Evolutionary conservation across 2,888 invertebrate genomes (phyloP), one percentile per base, ranked within the genome.

Genomic region (Ormyrus rosae): DNA sequence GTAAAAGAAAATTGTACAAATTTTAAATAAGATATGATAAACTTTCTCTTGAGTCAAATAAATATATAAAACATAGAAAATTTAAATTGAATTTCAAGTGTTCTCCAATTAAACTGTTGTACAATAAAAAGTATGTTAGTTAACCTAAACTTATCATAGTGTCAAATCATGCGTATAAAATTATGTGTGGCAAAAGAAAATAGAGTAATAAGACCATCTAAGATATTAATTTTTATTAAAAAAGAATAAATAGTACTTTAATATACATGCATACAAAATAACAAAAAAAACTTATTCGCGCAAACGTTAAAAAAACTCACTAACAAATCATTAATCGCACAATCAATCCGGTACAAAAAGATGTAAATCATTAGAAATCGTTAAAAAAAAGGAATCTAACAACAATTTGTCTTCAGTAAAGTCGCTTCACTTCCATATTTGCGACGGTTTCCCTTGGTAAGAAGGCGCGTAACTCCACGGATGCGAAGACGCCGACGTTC

Each of bases 401-500:
- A 51, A 68, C 46, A 55, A 61, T 11, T 48, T 68, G 0, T 53
- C 10, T 48, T 51, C n/a, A 2, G 3, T 3, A 51, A 60, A 45
- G 6, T 48, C 53, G 13, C 6, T 61, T 85, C 80, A 88, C 83
- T 89, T 89, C 87, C 88, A 89, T 81, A 85, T 85, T 80, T 86
- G 85, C 34, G 84, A 81, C 7, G 86, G 84, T 78, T 86, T 88
- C 6, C 83, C 56, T 61, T 85, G 87, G 55, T 84, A 89, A 4
- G 88, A 83, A 0, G 88, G 87, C n/a, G 89, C 89, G 72, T 89
- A 89, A 71, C 83, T 87, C 90, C 89, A 89, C 0, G 89, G 88
- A n/a, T 87, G 83, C 11, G 83, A 81, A 5, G 87, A 78, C 7
- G 84, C 46, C 3, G 63, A 9, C 10, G 48, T 11, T 45, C 65